Evolutionary conservation across 2,113 vertebrate genomes (phyloP).

Genomic region (Rhabdomys dilectus): DNA sequence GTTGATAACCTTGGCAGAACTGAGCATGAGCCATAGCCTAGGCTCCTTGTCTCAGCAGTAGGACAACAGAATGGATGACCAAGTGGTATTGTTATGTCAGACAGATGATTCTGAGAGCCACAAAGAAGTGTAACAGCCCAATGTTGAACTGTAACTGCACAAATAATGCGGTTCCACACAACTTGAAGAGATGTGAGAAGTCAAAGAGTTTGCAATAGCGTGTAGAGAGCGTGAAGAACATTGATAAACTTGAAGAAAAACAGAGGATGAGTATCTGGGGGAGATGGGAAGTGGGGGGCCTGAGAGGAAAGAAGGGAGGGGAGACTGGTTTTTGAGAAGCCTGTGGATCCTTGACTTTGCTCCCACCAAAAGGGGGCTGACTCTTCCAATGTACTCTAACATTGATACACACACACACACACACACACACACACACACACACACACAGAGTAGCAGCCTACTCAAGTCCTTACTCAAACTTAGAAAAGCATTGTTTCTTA

Average conservation of each 20-base stretch:
- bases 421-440: too few species aligned
- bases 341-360: not conserved
- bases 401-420: too few species aligned
- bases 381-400: rapidly evolving
- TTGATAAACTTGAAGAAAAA: not conserved
- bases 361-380: not conserved
- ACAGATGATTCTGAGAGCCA: not conserved
- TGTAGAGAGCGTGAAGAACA: not conserved
- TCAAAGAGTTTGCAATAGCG: not conserved
- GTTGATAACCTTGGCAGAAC: not conserved
- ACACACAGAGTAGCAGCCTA: not conserved
- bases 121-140: not conserved
- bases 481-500: not conserved
- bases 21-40: not conserved
- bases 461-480: not conserved
- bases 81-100: not conserved
- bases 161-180: not conserved
- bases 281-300: not conserved
- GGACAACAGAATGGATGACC: not conserved
- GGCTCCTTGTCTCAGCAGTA: not conserved
- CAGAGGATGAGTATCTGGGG: not conserved
- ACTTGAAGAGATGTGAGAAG: not conserved
- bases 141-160: not conserved
- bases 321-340: not conserved
- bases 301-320: not conserved